phyloP scores from a whole-genome alignment of 2,113 vertebrate genomes.

The Phocoena sinus region DNA sequence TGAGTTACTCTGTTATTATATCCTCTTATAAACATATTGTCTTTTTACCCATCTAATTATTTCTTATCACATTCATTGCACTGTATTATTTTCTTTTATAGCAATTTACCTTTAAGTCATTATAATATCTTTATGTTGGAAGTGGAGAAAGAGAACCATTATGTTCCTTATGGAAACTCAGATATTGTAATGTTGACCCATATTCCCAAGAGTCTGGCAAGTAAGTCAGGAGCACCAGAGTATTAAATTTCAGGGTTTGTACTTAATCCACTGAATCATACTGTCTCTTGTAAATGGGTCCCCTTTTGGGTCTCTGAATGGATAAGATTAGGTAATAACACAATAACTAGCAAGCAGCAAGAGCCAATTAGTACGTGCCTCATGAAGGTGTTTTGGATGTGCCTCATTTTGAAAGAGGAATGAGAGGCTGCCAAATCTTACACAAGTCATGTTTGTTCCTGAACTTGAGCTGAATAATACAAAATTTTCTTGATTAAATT shows the following conservation, averaged over 20 bases:
- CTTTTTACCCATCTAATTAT: background rate
- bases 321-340: conserved; percentile 30
- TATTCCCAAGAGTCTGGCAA: background rate
- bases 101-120: background rate
- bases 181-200: background rate
- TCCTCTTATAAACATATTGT: background rate
- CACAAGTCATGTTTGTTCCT: conserved; percentile 41
- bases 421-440: conserved; percentile 30
- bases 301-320: conserved; percentile 13
- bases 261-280: background rate
- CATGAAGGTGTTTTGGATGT: background rate
- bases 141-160: background rate
- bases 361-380: background rate
- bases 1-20: background rate
- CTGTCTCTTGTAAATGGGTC: background rate
- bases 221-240: background rate
- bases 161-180: background rate
- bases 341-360: conserved; percentile 38
- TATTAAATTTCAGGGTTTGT: background rate
- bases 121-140: background rate
- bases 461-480: conserved; percentile 20
- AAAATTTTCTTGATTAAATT: conserved; percentile 32
- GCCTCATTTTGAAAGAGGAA: conserved; percentile 41
- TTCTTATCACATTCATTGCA: background rate
- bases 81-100: background rate